These are phyloP conservation scores for Nibea albiflora DNA, from an alignment of 2,113 vertebrate species.

Conservation along the genomic window DNA sequence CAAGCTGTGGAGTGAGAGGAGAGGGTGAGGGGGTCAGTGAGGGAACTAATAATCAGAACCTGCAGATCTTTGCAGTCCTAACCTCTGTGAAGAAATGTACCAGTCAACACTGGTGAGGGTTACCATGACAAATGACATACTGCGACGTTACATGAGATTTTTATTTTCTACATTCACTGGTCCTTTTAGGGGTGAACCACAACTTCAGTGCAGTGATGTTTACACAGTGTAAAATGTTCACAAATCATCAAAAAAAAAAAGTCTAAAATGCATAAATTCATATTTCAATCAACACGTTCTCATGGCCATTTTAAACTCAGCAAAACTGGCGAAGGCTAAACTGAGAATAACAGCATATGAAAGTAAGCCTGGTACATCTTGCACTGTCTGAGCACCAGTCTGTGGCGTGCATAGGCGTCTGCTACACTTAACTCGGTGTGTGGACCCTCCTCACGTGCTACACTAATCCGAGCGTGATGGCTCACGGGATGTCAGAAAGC, in stretches of 20 bases:
- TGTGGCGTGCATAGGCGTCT: neutral
- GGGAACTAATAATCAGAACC: neutral
- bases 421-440: neutral
- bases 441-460: neutral
- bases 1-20: slow-evolving; percentile 18
- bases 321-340: neutral
- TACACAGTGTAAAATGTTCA: slow-evolving; percentile 12
- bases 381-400: neutral
- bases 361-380: neutral
- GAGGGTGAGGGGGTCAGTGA: neutral
- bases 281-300: neutral
- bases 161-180: slow-evolving; percentile 54
- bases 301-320: neutral
- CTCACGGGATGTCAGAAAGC: slow-evolving; percentile 10
- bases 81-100: neutral
- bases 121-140: neutral
- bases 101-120: neutral
- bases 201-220: slow-evolving; percentile 17
- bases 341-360: neutral
- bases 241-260: slow-evolving; percentile 1
- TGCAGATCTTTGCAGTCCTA: neutral
- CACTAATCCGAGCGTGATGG: neutral
- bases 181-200: slow-evolving; percentile 39
- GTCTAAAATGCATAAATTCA: neutral
- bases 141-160: neutral